Evolutionary conservation across 2,113 vertebrate genomes (phyloP).

Genomic region (Alectura lathami): DNA sequence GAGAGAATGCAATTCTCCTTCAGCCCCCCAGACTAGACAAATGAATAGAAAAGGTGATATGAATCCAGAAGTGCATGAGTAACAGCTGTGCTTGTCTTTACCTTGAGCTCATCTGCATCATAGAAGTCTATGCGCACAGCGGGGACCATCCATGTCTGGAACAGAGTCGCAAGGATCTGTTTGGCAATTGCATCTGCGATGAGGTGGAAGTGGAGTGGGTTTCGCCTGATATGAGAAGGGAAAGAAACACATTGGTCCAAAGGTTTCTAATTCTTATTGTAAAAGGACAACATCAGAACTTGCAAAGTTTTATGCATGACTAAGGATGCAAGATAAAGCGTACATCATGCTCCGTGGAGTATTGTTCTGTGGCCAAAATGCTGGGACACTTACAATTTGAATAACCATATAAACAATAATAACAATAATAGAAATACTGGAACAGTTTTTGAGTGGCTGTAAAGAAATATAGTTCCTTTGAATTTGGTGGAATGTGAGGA

Average conservation of each 20-base stretch:
- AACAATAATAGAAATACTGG: not conserved
- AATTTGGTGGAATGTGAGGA: not conserved
- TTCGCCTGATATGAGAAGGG: slow-evolving; percentile 80
- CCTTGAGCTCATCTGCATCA: slow-evolving; percentile 97
- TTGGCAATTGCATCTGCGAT: slow-evolving; percentile 95
- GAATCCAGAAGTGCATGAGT: not conserved
- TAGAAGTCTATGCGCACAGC: slow-evolving; percentile 96
- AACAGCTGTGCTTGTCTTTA: slow-evolving; percentile 48
- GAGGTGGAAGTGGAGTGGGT: slow-evolving; percentile 98
- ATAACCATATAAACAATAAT: not conserved
- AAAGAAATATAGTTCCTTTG: not conserved
- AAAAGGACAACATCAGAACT: not conserved
- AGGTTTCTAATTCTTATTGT: not conserved
- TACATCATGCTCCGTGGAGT: not conserved
- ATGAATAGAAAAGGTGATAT: not conserved
- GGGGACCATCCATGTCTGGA: slow-evolving; percentile 98
- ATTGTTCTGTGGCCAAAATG: not conserved
- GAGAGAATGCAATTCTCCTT: not conserved
- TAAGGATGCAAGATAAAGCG: not conserved
- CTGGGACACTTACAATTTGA: not conserved
- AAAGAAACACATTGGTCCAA: not conserved
- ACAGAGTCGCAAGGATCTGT: slow-evolving; percentile 93
- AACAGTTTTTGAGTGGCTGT: not conserved
- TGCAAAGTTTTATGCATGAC: not conserved
- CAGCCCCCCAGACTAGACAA: not conserved